phyloP scores from a whole-genome alignment of 2,888 invertebrate species.

The Nasonia oneida region DNA sequence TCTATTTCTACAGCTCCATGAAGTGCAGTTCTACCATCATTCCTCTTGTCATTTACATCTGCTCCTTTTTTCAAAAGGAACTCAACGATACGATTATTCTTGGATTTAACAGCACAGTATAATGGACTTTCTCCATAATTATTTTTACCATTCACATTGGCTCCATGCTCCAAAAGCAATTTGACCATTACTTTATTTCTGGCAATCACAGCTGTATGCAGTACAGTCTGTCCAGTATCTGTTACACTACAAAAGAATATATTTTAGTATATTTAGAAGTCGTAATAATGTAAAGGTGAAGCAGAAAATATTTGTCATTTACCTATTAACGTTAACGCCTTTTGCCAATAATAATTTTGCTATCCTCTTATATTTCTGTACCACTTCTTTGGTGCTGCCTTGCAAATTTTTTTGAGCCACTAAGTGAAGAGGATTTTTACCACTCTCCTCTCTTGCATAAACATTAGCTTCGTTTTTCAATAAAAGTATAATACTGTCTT shows the following conservation, averaged over 20 bases:
- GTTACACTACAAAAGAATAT: slow-evolving; percentile 31
- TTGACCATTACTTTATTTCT: slow-evolving; percentile 39
- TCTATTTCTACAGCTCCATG: slow-evolving; percentile 50
- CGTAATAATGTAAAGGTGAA: not conserved
- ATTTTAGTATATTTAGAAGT: not conserved
- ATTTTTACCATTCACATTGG: slow-evolving; percentile 29
- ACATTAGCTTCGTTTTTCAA: slow-evolving; percentile 45
- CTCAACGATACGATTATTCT: slow-evolving; percentile 34
- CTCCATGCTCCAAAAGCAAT: slow-evolving; percentile 34
- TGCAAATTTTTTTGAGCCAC: slow-evolving; percentile 44
- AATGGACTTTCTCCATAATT: slow-evolving; percentile 47
- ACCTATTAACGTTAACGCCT: slow-evolving; percentile 39
- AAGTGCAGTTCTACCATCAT: slow-evolving; percentile 50
- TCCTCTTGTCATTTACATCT: slow-evolving; percentile 47
- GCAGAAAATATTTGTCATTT: not conserved
- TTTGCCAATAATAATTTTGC: slow-evolving; percentile 37
- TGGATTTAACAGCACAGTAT: slow-evolving; percentile 47
- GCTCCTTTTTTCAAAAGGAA: slow-evolving; percentile 54
- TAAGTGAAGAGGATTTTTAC: slow-evolving; percentile 50
- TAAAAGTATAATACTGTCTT: slow-evolving; percentile 47
- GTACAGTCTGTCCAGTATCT: slow-evolving; percentile 48
- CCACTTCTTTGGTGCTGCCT: slow-evolving; percentile 49
- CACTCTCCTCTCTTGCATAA: slow-evolving; percentile 45
- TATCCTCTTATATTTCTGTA: slow-evolving; percentile 54
- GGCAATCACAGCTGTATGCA: slow-evolving; percentile 41